These are phyloP conservation scores for Hybos culiciformis DNA, from an alignment of 2,888 invertebrate species.

Conservation along the genomic window DNA sequence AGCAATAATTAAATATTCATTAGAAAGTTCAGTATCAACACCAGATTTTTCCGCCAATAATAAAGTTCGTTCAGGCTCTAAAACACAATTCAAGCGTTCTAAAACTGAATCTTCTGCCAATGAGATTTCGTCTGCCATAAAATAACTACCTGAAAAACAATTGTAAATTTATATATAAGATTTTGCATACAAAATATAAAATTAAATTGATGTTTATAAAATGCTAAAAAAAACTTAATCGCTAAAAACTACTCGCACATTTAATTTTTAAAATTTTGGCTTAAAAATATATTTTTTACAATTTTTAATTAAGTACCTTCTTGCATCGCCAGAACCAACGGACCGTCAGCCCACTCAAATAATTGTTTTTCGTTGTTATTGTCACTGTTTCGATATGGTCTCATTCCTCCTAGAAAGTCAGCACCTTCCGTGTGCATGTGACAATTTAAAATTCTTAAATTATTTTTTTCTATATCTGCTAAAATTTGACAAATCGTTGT, in stretches of 20 bases:
- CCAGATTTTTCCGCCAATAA: slow-evolving; percentile 83
- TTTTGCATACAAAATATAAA: no score
- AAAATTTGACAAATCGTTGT: slow-evolving; percentile 89
- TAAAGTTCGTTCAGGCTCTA: slow-evolving; percentile 84
- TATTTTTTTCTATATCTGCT: slow-evolving; percentile 50
- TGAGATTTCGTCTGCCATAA: slow-evolving; percentile 97
- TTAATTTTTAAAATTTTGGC: no score
- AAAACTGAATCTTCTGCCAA: slow-evolving; percentile 96
- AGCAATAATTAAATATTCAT: slow-evolving; percentile 39
- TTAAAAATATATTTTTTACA: no score
- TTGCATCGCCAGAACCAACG: slow-evolving; percentile 81
- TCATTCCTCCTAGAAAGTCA: slow-evolving; percentile 89
- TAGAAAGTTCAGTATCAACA: slow-evolving; percentile 36
- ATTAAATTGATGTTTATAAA: no score
- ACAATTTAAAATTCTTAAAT: slow-evolving; percentile 79
- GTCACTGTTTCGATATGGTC: slow-evolving; percentile 57
- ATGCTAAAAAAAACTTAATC: no score
- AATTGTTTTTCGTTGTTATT: slow-evolving; percentile 33
- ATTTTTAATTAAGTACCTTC: no score
- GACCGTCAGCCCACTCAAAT: slow-evolving; percentile 98
- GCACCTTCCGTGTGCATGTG: slow-evolving; percentile 98
- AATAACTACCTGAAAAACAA: no score
- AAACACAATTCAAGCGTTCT: slow-evolving; percentile 88
- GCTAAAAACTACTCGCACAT: no score
- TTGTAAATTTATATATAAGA: no score